phyloP scores from a whole-genome alignment of 2,113 vertebrate species.

The Corythornis cristatus region DNA sequence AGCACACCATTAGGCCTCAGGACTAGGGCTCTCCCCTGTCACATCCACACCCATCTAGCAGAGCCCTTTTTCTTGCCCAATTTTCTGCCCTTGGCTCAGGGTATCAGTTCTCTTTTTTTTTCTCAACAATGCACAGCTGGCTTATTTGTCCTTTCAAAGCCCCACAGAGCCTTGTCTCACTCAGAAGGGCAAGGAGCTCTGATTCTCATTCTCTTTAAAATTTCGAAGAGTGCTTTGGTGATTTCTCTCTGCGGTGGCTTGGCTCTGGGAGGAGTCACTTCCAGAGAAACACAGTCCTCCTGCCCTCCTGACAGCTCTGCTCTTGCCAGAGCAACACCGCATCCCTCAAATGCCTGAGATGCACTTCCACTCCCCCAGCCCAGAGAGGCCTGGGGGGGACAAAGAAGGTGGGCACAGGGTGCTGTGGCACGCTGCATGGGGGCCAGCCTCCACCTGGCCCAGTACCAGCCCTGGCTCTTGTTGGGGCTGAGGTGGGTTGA shows the following conservation, averaged over 20 bases:
- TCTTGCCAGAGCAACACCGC: neutral
- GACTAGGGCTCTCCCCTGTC: neutral
- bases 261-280: neutral
- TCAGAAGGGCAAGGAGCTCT: neutral
- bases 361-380: rapidly evolving
- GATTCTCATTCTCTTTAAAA: neutral
- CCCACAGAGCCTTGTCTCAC: rapidly evolving
- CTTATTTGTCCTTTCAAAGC: neutral
- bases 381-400: rapidly evolving
- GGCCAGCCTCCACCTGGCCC: neutral
- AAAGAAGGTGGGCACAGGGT: neutral
- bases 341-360: neutral
- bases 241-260: rapidly evolving
- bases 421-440: rapidly evolving
- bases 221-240: neutral
- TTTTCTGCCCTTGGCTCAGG: neutral
- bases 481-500: neutral
- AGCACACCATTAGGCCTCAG: neutral
- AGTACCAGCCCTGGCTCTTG: neutral
- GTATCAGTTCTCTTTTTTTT: neutral
- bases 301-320: neutral
- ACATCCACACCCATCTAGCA: neutral
- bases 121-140: neutral
- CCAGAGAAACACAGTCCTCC: neutral
- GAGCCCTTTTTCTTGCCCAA: neutral